phyloP scores from a whole-genome alignment of 2,797 vertebrate species.

The Pygocentrus nattereri region DNA sequence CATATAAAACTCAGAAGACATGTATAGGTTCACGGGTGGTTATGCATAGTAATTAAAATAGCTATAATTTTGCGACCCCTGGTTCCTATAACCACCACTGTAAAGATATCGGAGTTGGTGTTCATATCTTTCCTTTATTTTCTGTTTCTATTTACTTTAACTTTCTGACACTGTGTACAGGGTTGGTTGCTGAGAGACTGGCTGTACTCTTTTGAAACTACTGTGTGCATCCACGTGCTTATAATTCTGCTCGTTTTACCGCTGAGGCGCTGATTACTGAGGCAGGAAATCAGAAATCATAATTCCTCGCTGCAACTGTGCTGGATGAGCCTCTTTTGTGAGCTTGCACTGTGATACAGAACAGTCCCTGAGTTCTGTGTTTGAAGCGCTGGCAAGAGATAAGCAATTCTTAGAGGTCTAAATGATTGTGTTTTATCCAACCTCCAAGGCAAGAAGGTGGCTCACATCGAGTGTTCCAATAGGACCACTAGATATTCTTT shows the following conservation, averaged over 20 bases:
- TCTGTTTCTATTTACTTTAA: not conserved
- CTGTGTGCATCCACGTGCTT: not conserved
- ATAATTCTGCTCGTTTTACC: slow-evolving; percentile 31
- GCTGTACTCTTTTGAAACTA: no score
- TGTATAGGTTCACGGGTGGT: no score
- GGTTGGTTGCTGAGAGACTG: not conserved
- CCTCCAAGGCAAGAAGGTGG: not conserved
- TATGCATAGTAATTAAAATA: no score
- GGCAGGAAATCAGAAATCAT: slow-evolving; percentile 47
- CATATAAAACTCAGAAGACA: no score
- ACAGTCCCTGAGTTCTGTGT: not conserved
- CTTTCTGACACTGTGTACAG: not conserved
- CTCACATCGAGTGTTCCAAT: not conserved
- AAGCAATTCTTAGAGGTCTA: slow-evolving; percentile 29
- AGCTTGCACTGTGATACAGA: not conserved
- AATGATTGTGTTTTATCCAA: slow-evolving; percentile 3
- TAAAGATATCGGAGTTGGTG: no score
- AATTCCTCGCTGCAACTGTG: slow-evolving; percentile 22
- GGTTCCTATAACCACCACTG: no score
- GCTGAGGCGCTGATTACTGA: slow-evolving; percentile 26
- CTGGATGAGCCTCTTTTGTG: slow-evolving; percentile 10
- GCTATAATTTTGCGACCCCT: no score
- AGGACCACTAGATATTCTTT: not conserved
- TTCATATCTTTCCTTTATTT: no score
- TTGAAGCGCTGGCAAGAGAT: not conserved